Evolutionary conservation across 2,888 invertebrate genomes (phyloP).

Genomic region (Orthosia incerta): DNA sequence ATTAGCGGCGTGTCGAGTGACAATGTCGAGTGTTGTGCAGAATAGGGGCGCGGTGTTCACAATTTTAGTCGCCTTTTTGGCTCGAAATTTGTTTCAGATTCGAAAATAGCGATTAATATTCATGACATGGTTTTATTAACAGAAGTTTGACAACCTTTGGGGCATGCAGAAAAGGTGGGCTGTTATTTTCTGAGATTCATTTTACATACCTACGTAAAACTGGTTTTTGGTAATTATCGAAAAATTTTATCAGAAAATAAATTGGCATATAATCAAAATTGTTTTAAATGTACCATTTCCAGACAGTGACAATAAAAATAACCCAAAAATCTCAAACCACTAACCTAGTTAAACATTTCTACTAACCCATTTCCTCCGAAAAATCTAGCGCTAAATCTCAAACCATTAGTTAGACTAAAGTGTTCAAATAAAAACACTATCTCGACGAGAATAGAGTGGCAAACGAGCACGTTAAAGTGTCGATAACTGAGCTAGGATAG

Average conservation of each 20-base stretch:
- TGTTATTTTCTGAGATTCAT: not conserved
- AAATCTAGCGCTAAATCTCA: conserved; percentile 36
- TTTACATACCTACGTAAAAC: not conserved
- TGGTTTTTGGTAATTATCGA: not conserved
- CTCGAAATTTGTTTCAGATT: conserved; percentile 4
- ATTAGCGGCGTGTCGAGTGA: conserved; percentile 34
- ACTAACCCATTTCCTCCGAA: not conserved
- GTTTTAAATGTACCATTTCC: not conserved
- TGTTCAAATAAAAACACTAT: conserved; percentile 49
- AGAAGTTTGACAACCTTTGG: not conserved
- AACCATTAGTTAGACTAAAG: conserved; percentile 43
- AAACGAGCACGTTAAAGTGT: conserved; percentile 51
- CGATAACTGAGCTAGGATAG: conserved; percentile 46
- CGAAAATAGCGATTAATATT: not conserved
- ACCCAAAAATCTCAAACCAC: not conserved
- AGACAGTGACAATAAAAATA: too few relatives aligned
- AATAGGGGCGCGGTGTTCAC: conserved; percentile 10
- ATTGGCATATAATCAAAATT: not conserved
- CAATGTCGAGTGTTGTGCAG: conserved; percentile 24
- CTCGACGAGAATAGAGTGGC: conserved; percentile 30
- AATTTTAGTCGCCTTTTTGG: conserved; percentile 3
- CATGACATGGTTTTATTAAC: not conserved
- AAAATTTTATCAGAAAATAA: not conserved
- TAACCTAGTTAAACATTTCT: not conserved
- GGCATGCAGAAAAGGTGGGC: not conserved